Base-by-base conservation (phyloP, 2,113 vertebrate species). In the Tretioscincus oriximinensis region DNA sequence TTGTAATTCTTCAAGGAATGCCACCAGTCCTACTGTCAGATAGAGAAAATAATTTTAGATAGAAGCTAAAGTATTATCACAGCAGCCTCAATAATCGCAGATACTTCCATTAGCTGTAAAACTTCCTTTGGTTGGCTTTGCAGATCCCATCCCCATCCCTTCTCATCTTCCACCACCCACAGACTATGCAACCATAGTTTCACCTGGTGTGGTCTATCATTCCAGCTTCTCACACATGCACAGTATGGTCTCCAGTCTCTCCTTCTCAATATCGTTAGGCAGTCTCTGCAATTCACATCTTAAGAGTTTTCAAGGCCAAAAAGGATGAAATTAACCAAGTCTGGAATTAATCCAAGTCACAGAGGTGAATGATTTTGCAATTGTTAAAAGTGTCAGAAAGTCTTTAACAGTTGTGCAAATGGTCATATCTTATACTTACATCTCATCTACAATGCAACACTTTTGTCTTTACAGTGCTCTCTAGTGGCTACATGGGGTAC, bases 291-390 rank as follows among this genome's bases (percentile, higher is more conserved):
- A 80, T 90, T 92, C 89, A 85, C 88, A 80, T 60, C 82, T 73
- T 74, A 75, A 76, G 88, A 90, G 54, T 12, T 18, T 18, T 58
- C 54, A 58, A 82, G 77, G 87, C 87, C 90, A 84, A 85, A 84
- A 67, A 81, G 83, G 88, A 86, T 81, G 49, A 88, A 89, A 89
- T 92, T 88, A n/a, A 87, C 45, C 67, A 61, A 22, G 77, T 29
- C 80, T 92, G 88, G 88, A 92, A 90, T 87, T 83, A 87, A 88
- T 88, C 87, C 88, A 92, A 75, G 85, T 75, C 61, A 16, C 0
- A 10, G 71, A 71, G 80, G 90, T 89, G 85, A 87, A 87, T 80
- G 73, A 84, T 74, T 86, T 51, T 77, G 71, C 67, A 78, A 76
- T 88, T 83, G 60, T 28, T 79, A 75, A 85, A 85, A 84, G 77